phyloP scores from a whole-genome alignment of 1,140 invertebrate species.

The Habropoda laboriosa region DNA sequence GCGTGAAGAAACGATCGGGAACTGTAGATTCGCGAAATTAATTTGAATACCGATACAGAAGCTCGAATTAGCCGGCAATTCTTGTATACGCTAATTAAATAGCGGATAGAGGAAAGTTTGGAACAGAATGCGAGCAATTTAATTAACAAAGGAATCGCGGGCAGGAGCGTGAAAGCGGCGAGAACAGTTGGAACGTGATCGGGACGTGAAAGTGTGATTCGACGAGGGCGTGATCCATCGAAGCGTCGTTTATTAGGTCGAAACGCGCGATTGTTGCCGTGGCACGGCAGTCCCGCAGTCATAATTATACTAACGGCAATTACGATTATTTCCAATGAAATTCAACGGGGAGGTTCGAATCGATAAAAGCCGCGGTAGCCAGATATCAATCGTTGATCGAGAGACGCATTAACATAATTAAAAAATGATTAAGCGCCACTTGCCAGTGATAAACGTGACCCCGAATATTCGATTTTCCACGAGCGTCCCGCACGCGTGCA shows the following conservation, averaged over 20 bases:
- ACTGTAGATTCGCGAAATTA: no score
- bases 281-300: neutral
- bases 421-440: slow-evolving; percentile 3
- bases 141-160: neutral
- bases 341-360: neutral
- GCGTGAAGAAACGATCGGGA: no score
- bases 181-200: neutral
- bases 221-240: neutral
- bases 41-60: no score
- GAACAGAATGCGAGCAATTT: slow-evolving; percentile 10
- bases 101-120: no score
- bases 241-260: neutral
- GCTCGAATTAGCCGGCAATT: no score
- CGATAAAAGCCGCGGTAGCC: neutral
- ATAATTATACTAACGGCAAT: slow-evolving; percentile 1
- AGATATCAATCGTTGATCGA: neutral
- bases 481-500: no score
- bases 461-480: neutral
- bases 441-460: neutral
- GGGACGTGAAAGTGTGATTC: neutral
- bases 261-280: no score
- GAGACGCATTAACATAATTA: neutral
- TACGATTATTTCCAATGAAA: slow-evolving; percentile 18
- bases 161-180: neutral
- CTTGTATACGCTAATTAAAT: no score